Percentiles rank a stretch among this genome's conserved stretches.
Conservation (phyloP, 2,888 invertebrate genomes). For the Apamea crenata region DNA sequence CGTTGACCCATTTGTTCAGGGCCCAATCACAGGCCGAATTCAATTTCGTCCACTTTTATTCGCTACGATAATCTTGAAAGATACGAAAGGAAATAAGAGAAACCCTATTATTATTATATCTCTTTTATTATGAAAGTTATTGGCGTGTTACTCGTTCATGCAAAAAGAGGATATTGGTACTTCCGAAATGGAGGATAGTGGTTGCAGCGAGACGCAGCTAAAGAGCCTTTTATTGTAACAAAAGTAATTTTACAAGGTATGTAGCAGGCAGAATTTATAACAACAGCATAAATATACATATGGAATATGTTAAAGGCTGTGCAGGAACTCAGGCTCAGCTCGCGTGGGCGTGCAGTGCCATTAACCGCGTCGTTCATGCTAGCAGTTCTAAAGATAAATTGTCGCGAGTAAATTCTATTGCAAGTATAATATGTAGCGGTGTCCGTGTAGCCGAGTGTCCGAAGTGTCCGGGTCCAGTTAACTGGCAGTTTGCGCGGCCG, state of each 20-base stretch:
- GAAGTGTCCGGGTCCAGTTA: conserved; percentile 69
- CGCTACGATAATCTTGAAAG: conserved; percentile 75
- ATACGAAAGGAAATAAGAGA: conserved; percentile 73
- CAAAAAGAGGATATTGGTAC: conserved; percentile 52
- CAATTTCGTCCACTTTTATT: conserved; percentile 77
- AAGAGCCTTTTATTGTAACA: conserved; percentile 18
- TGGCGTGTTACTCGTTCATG: conserved; percentile 63
- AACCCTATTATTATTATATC: conserved; percentile 61
- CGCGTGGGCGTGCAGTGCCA: conserved; percentile 57
- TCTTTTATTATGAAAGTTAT: conserved; percentile 68
- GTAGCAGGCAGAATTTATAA: conserved; percentile 13
- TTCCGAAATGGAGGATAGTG: conserved; percentile 20
- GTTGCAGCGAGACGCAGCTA: conserved; percentile 28
- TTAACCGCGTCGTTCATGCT: conserved; percentile 60
- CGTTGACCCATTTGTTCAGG: conserved; percentile 70
- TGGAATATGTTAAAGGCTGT: conserved; percentile 34
- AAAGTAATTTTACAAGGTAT: conserved; percentile 8
- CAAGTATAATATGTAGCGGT: conserved; percentile 67
- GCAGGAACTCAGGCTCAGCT: conserved; percentile 26
- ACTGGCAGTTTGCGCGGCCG: conserved; percentile 74
- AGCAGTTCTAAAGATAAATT: conserved; percentile 65
- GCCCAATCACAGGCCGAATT: conserved; percentile 73
- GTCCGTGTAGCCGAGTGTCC: conserved; percentile 59
- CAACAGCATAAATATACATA: conserved; percentile 31
- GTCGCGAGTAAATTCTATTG: conserved; percentile 72